Evolutionary conservation across 2,797 vertebrate species (phyloP).

Genomic region (Scolopax bukidnonensis): DNA sequence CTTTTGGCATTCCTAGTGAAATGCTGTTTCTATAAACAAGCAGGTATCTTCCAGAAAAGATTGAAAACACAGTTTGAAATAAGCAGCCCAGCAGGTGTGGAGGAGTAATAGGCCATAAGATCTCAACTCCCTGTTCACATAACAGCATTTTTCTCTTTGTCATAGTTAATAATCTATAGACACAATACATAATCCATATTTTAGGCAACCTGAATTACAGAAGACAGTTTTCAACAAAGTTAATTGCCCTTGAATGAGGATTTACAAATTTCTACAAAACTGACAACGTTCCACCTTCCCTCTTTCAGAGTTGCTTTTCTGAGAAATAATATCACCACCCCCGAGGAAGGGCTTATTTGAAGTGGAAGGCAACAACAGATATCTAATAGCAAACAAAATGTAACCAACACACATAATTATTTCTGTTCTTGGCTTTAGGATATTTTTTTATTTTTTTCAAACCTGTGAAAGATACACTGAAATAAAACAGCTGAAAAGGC

Average conservation of each 20-base stretch:
- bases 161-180: background rate
- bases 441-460: background rate
- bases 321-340: background rate
- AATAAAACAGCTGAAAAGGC: background rate
- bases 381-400: background rate
- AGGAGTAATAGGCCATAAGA: background rate
- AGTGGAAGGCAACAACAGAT: background rate
- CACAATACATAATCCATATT: background rate
- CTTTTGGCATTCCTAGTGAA: background rate
- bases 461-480: background rate
- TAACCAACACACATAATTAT: background rate
- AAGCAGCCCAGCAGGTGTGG: background rate
- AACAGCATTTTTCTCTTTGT: background rate
- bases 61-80: background rate
- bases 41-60: background rate
- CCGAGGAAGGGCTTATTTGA: background rate
- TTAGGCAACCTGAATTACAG: background rate
- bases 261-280: background rate
- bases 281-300: background rate
- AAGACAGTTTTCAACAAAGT: background rate
- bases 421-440: too few relatives aligned
- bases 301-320: background rate
- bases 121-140: background rate
- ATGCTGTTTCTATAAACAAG: background rate
- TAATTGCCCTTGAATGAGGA: background rate